Evolutionary conservation across 1,140 invertebrate genomes (phyloP).

Genomic region (Drosophila suzukii): DNA sequence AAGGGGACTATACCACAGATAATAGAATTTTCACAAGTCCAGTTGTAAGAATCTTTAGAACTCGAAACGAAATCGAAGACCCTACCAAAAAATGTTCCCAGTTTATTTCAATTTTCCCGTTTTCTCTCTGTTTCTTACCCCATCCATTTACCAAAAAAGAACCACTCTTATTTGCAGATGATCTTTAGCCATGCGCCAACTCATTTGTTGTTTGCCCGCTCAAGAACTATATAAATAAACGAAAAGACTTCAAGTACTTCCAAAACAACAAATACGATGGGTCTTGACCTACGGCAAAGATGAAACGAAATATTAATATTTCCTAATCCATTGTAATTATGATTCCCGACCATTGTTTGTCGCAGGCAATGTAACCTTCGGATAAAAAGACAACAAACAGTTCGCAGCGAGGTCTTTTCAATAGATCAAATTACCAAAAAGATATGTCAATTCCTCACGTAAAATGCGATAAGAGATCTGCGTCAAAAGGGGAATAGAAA

Average conservation of each 20-base stretch:
- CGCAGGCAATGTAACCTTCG: constrained; percentile 67
- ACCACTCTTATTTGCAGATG: constrained; percentile 47
- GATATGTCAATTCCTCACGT: constrained; percentile 78
- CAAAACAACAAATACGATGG: constrained; percentile 19
- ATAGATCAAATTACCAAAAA: constrained; percentile 76
- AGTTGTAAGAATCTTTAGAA: neutral
- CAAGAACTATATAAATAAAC: constrained; percentile 59
- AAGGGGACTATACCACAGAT: neutral
- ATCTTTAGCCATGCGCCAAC: constrained; percentile 67
- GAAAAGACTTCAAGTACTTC: constrained; percentile 46
- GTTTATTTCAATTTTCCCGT: constrained; percentile 24
- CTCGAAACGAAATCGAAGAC: neutral
- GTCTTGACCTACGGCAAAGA: constrained; percentile 56
- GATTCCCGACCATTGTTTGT: constrained; percentile 72
- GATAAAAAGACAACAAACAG: constrained; percentile 35
- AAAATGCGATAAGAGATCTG: constrained; percentile 71
- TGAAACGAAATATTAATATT: constrained; percentile 78
- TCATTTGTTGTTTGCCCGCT: constrained; percentile 68
- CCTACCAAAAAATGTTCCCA: constrained; percentile 23
- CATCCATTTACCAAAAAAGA: constrained; percentile 1
- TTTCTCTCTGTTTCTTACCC: neutral
- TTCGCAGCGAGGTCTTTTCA: constrained; percentile 41
- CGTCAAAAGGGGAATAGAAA: constrained; percentile 39
- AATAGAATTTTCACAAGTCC: neutral
- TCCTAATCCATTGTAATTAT: constrained; percentile 82